A percentile compares a stretch with the other conserved stretches of the same genome.
Conservation (phyloP, 2,113 vertebrate genomes). For the Echinops telfairi region DNA sequence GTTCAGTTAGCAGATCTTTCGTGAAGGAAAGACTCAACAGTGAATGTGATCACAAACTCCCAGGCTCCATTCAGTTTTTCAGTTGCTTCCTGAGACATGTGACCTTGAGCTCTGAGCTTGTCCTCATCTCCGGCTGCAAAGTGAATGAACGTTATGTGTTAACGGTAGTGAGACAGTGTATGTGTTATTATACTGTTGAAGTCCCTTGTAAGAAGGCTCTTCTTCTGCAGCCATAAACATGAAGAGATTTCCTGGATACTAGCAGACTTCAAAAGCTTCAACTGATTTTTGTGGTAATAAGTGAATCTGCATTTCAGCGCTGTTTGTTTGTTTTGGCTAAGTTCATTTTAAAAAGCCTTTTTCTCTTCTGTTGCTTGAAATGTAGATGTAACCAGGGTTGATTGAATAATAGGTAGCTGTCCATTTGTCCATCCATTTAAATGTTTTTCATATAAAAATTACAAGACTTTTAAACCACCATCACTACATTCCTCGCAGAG, state of each 20-base stretch:
- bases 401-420: too few relatives aligned
- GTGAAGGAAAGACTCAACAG: not conserved
- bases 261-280: not conserved
- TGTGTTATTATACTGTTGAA: not conserved
- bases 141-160: not conserved
- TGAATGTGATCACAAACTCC: not conserved
- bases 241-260: not conserved
- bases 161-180: not conserved
- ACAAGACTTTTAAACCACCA: too few relatives aligned
- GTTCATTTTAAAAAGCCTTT: not conserved
- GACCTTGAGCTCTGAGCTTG: not conserved
- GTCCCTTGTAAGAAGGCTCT: not conserved
- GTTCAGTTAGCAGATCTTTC: not conserved
- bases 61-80: not conserved
- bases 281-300: not conserved
- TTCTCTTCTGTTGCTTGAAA: constrained; percentile 15
- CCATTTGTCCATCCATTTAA: too few relatives aligned
- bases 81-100: not conserved
- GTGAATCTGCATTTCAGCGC: not conserved
- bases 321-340: not conserved
- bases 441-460: not conserved
- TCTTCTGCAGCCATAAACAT: not conserved
- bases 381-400: not conserved
- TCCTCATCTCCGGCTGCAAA: not conserved
- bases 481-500: too few relatives aligned